Conservation (phyloP, 2,888 invertebrate genomes). For the Pseudolycoriella hygida region DNA sequence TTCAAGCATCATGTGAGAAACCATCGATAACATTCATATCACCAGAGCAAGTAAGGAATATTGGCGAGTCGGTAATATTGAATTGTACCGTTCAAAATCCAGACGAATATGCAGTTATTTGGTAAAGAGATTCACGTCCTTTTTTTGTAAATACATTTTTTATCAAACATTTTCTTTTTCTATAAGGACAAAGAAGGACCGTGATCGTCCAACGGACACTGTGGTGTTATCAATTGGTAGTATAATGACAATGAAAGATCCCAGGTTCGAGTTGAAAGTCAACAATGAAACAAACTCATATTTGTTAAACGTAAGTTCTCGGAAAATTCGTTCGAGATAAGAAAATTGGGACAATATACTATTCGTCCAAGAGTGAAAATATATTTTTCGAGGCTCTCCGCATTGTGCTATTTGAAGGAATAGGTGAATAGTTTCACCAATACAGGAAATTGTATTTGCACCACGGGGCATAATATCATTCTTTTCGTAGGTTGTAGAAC, state of each 20-base stretch:
- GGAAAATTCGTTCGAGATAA: not conserved
- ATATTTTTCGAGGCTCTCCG: no score
- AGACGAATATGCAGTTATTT: conserved; percentile 21
- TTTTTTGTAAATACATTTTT: no score
- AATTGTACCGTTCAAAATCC: conserved; percentile 26
- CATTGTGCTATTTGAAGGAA: no score
- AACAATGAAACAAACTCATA: conserved; percentile 11
- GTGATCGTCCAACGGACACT: conserved; percentile 18
- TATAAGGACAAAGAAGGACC: conserved; percentile 18
- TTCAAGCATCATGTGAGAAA: conserved; percentile 1
- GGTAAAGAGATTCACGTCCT: conserved; percentile 12
- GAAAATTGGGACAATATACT: no score
- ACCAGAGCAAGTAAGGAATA: conserved; percentile 10
- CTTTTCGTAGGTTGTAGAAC: no score
- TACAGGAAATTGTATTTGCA: no score
- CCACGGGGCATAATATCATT: no score
- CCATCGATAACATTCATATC: conserved; percentile 10
- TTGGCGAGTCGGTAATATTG: conserved; percentile 24
- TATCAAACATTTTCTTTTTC: no score
- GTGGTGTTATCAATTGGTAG: conserved; percentile 23
- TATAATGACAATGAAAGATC: conserved; percentile 21
- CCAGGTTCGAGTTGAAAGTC: conserved; percentile 20
- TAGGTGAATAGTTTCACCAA: no score
- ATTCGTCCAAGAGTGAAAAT: no score
- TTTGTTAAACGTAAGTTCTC: not conserved